A percentile compares a stretch with the other conserved stretches of the same genome.
Evolutionary conservation across 2,113 vertebrate genomes (phyloP).

Genomic region (Laticauda colubrina): DNA sequence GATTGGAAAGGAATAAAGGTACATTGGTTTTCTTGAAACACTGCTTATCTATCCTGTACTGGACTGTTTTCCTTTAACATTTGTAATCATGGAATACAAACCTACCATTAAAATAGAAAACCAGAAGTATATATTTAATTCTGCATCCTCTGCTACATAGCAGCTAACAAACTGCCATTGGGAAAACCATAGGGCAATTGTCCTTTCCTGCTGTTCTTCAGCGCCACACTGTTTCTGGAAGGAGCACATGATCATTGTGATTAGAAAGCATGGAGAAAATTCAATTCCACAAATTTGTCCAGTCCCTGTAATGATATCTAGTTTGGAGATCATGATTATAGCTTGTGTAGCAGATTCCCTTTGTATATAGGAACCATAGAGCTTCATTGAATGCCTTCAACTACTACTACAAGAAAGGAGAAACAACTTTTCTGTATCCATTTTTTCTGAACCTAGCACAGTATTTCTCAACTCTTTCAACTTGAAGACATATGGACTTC

Average conservation of each 20-base stretch:
- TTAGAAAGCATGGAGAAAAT: background rate
- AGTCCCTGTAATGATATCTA: background rate
- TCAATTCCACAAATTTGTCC: background rate
- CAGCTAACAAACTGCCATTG: background rate
- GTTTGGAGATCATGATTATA: background rate
- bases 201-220: background rate
- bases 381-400: background rate
- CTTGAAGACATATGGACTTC: background rate
- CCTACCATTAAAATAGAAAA: background rate
- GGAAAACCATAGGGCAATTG: background rate
- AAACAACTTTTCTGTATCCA: background rate
- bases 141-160: background rate
- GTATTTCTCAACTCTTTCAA: background rate
- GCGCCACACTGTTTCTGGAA: background rate
- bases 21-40: background rate
- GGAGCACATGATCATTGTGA: background rate
- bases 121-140: background rate
- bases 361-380: background rate
- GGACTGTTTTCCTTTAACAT: background rate
- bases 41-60: background rate
- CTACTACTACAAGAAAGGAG: background rate
- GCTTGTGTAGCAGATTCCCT: background rate
- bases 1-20: background rate
- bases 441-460: background rate
- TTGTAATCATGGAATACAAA: background rate